Evolutionary conservation across 1,140 invertebrate genomes (phyloP).

Genomic region (Drosophila fuyamai): DNA sequence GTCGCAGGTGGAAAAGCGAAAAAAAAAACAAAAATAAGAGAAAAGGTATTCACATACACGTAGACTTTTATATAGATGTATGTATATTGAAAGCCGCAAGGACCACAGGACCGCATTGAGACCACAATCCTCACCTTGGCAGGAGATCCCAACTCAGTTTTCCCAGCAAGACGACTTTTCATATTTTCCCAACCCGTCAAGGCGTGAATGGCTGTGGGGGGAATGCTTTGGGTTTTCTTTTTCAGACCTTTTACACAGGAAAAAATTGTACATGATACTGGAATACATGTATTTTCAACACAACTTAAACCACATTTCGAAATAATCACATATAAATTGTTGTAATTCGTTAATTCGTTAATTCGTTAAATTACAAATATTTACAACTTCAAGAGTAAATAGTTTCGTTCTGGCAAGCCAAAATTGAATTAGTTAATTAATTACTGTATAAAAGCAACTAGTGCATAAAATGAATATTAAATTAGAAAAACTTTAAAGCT

Average conservation of each 20-base stretch:
- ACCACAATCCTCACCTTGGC: slow-evolving; percentile 58
- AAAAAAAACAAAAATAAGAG: slow-evolving; percentile 6
- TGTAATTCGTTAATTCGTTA: no score
- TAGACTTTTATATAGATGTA: background rate
- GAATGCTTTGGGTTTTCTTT: slow-evolving; percentile 17
- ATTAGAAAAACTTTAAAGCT: no score
- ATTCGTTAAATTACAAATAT: no score
- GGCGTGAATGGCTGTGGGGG: slow-evolving; percentile 26
- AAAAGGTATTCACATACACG: slow-evolving; percentile 4
- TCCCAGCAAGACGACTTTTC: slow-evolving; percentile 70
- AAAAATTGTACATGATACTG: background rate
- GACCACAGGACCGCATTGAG: slow-evolving; percentile 55
- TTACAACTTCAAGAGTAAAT: no score
- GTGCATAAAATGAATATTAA: no score
- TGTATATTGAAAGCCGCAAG: slow-evolving; percentile 20
- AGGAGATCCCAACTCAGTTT: slow-evolving; percentile 48
- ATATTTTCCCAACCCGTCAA: slow-evolving; percentile 63
- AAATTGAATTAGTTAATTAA: no score
- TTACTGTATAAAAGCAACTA: no score
- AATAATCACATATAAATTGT: no score
- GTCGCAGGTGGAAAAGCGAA: slow-evolving; percentile 48
- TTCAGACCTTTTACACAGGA: slow-evolving; percentile 19
- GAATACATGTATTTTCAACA: no score
- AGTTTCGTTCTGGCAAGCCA: no score
- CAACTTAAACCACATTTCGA: no score